phyloP scores from a whole-genome alignment of 37 sponge, comb jelly and placozoan species.

The Lycopodina hypogea region DNA sequence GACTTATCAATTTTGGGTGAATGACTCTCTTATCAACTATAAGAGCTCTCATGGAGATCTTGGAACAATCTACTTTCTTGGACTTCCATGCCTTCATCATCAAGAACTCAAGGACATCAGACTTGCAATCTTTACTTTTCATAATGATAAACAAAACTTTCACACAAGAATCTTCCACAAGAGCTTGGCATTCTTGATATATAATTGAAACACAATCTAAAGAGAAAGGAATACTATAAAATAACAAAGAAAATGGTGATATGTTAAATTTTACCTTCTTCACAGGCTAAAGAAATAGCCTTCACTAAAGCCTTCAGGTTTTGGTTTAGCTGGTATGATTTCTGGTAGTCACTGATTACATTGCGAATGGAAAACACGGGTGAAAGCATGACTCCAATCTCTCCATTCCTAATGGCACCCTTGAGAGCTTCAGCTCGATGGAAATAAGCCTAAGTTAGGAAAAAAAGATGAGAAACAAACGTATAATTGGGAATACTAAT shows the following conservation, averaged over 20 bases:
- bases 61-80: neutral
- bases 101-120: neutral
- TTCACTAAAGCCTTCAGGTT: conserved; percentile 20
- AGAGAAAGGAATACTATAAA: neutral
- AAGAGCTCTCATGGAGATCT: neutral
- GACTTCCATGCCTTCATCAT: neutral
- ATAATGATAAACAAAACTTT: neutral
- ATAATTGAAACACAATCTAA: neutral
- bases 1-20: neutral
- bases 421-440: conserved; percentile 44
- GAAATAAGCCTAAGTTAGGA: conserved; percentile 10
- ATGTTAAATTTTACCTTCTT: neutral
- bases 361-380: neutral
- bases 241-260: too few relatives aligned
- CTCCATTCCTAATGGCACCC: neutral
- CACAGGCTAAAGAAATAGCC: conserved; percentile 32
- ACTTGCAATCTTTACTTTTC: neutral
- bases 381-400: too few relatives aligned
- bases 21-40: conserved; percentile 5
- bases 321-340: neutral
- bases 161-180: neutral
- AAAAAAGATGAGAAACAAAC: too few relatives aligned
- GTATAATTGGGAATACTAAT: too few relatives aligned
- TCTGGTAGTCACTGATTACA: conserved; percentile 18
- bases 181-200: neutral